A percentile compares a stretch with the other conserved stretches of the same genome.
These are phyloP conservation scores for Platycheirus albimanus DNA, from an alignment of 2,888 invertebrate species.

Conservation along the genomic window DNA sequence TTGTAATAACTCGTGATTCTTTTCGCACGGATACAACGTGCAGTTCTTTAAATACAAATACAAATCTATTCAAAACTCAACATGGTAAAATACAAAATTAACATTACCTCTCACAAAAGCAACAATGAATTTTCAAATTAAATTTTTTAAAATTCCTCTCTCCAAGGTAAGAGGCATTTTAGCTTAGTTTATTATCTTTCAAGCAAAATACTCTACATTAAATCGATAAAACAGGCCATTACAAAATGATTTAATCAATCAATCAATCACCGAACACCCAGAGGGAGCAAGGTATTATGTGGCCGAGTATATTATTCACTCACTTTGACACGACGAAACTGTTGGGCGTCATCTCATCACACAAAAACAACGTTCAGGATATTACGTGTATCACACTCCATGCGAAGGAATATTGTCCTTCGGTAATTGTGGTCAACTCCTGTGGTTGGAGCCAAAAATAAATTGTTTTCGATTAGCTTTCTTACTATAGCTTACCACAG, in stretches of 20 bases:
- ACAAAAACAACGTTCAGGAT: background rate
- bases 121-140: no score
- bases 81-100: background rate
- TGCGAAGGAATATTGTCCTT: constrained; percentile 11
- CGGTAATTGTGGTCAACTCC: constrained; percentile 57
- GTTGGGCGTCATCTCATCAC: background rate
- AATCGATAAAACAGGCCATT: constrained; percentile 58
- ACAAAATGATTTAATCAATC: constrained; percentile 63
- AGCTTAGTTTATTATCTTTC: constrained; percentile 39
- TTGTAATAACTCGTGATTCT: no score
- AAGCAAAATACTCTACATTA: constrained; percentile 35
- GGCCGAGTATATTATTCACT: no score
- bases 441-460: constrained; percentile 44
- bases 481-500: constrained; percentile 57
- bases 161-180: no score
- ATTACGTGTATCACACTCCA: constrained; percentile 15
- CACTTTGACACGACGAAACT: background rate
- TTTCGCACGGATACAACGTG: no score
- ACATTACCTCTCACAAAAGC: no score
- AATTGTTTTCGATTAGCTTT: constrained; percentile 63
- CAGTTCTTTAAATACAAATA: background rate
- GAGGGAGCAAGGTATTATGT: no score
- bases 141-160: no score
- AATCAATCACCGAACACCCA: constrained; percentile 34
- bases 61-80: no score